These are phyloP conservation scores for Genyomyrus donnyi DNA, from an alignment of 2,113 vertebrate genomes.

Conservation along the genomic window DNA sequence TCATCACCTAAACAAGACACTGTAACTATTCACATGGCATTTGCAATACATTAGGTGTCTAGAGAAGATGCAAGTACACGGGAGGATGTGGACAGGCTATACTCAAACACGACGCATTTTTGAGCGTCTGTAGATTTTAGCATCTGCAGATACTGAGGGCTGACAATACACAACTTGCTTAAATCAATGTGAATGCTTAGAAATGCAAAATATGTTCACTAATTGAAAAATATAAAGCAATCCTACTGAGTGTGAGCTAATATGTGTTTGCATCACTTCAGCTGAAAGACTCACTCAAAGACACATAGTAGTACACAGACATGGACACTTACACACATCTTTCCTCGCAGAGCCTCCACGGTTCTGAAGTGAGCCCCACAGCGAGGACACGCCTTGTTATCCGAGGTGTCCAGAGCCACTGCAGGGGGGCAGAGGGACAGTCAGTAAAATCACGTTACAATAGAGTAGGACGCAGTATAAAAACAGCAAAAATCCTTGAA, in stretches of 20 bases:
- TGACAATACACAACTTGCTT: background rate
- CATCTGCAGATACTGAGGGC: background rate
- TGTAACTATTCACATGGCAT: background rate
- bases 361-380: conserved; percentile 69
- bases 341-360: conserved; percentile 67
- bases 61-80: background rate
- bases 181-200: background rate
- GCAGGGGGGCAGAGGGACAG: background rate
- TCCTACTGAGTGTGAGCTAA: background rate
- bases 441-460: background rate
- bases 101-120: background rate
- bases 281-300: background rate
- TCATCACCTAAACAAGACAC: background rate
- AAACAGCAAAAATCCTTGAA: background rate
- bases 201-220: background rate
- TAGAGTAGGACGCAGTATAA: background rate
- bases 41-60: background rate
- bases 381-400: conserved; percentile 55
- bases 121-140: background rate
- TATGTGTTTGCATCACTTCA: background rate
- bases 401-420: conserved; percentile 17
- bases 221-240: background rate
- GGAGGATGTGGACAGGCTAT: background rate
- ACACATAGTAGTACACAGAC: no score
- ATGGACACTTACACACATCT: conserved; percentile 74